These are phyloP conservation scores for Siniperca obscura DNA, from an alignment of 2,797 vertebrate genomes.

Conservation along the genomic window DNA sequence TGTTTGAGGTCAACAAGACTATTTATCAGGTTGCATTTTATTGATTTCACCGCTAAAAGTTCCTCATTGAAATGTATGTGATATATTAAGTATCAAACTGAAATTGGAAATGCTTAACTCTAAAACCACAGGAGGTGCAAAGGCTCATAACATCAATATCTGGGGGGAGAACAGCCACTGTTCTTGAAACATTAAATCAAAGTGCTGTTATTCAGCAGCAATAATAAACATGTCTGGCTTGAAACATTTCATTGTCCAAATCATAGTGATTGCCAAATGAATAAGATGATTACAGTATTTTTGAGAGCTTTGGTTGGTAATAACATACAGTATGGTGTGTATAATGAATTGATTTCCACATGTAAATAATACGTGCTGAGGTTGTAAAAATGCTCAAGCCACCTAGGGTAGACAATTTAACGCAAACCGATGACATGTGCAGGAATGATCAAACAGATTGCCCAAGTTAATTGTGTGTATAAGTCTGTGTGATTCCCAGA, in stretches of 20 bases:
- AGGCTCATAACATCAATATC: constrained; percentile 45
- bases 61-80: constrained; percentile 20
- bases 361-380: constrained; percentile 8
- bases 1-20: constrained; percentile 19
- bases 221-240: constrained; percentile 27
- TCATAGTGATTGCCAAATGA: constrained; percentile 27
- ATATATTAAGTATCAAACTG: constrained; percentile 12
- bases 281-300: constrained; percentile 38
- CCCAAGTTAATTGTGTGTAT: constrained; percentile 8
- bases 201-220: constrained; percentile 29
- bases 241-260: constrained; percentile 47
- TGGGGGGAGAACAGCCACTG: background rate
- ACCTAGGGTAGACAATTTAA: background rate
- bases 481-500: constrained; percentile 5
- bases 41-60: constrained; percentile 21
- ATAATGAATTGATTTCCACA: constrained; percentile 37
- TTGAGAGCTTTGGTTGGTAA: constrained; percentile 21
- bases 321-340: background rate
- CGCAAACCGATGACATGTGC: background rate
- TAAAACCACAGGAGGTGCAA: constrained; percentile 27
- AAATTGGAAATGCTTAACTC: constrained; percentile 32
- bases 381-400: constrained; percentile 20
- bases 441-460: constrained; percentile 27
- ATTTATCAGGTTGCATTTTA: constrained; percentile 22
- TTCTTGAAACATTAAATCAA: constrained; percentile 31